Conservation (phyloP, 2,797 vertebrate genomes). For the Pterois miles region DNA sequence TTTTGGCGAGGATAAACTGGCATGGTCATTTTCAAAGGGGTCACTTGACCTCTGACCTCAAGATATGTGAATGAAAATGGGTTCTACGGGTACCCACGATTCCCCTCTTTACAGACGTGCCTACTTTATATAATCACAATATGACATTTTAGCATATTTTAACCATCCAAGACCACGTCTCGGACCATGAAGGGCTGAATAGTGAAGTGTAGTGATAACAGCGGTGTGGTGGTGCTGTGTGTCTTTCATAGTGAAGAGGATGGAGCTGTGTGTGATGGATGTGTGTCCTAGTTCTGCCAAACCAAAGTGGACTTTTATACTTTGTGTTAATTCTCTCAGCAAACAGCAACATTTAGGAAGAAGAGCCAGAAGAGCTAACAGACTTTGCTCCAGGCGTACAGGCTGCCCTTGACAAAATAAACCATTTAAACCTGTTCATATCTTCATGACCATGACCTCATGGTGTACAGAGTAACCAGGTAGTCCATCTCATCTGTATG, state of each 20-base stretch:
- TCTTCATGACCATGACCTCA: too few relatives aligned
- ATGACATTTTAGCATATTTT: too few relatives aligned
- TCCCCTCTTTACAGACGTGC: too few relatives aligned
- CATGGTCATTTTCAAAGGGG: too few relatives aligned
- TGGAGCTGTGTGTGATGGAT: slow-evolving; percentile 55
- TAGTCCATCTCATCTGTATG: not conserved
- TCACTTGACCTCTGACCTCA: too few relatives aligned
- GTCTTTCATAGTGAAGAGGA: slow-evolving; percentile 12
- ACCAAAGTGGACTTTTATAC: slow-evolving; percentile 58
- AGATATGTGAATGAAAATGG: too few relatives aligned
- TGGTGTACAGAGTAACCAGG: not conserved
- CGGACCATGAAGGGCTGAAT: not conserved
- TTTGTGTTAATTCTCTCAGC: slow-evolving; percentile 80
- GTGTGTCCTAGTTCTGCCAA: slow-evolving; percentile 38
- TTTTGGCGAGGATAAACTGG: too few relatives aligned
- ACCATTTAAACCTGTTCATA: too few relatives aligned
- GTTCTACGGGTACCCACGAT: too few relatives aligned
- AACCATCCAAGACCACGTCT: too few relatives aligned
- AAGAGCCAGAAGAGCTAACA: not conserved
- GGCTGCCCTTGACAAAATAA: not conserved
- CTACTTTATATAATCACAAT: too few relatives aligned
- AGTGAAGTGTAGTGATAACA: not conserved
- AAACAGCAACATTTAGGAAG: slow-evolving; percentile 70
- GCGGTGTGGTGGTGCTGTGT: not conserved
- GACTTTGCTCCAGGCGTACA: slow-evolving; percentile 4